phyloP scores from a whole-genome alignment of 35 echinoderm and acorn worm species.

The Strongylocentrotus purpuratus region DNA sequence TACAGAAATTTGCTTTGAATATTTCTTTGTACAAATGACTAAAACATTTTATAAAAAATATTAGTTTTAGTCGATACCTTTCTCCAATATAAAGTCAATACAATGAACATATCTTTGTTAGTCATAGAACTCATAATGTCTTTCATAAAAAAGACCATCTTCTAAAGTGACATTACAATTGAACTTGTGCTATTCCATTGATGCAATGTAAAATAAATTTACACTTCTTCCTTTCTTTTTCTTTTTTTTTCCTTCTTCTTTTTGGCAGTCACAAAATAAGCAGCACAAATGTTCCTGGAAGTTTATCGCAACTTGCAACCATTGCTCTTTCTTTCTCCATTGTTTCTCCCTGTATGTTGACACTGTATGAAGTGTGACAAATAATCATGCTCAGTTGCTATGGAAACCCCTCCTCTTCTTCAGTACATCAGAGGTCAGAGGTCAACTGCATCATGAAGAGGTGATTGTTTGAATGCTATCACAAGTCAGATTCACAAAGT shows the following conservation, averaged over 20 bases:
- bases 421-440: neutral
- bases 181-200: neutral
- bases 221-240: neutral
- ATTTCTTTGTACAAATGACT: conserved; percentile 50
- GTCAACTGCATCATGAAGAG: neutral
- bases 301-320: neutral
- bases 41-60: conserved; percentile 29
- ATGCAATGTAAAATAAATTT: neutral
- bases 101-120: neutral
- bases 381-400: neutral
- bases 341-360: neutral
- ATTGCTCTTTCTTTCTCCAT: neutral
- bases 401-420: neutral
- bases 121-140: neutral
- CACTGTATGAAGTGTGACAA: neutral
- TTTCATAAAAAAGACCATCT: neutral
- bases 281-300: conserved; percentile 2
- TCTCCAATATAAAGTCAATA: neutral
- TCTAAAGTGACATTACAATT: neutral
- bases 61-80: neutral
- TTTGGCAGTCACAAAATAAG: conserved; percentile 3
- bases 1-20: conserved; percentile 39
- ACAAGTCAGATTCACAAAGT: neutral
- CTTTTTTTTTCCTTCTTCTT: too few relatives aligned
- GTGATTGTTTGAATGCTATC: neutral